Evolutionary conservation across 2,113 vertebrate genomes (phyloP), one percentile per base, ranked within the genome.

Genomic region (Percina caprodes): DNA sequence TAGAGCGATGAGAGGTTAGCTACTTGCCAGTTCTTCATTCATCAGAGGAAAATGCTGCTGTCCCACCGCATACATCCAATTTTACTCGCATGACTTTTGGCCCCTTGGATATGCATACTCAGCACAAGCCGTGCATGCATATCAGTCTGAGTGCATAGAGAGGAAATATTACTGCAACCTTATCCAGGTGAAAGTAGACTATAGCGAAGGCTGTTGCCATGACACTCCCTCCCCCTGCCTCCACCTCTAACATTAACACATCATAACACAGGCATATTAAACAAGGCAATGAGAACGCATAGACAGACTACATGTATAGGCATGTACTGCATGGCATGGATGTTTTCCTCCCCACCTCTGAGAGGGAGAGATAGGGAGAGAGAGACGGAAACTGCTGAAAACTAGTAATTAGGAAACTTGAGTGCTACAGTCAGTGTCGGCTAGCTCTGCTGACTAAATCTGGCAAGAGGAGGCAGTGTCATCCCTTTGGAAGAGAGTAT

Each of bases 341-440:
- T 74, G 56, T 42, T 83, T 83, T 51, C 42, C 2, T 71, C 72
- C 67, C 21, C 21, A 16, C 2, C 62, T 54, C 26, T 67, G 80
- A 86, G 74, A 81, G 3, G 35, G 39, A 77, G 4, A 45, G 42
- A 76, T 46, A 45, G 24, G 73, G 68, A 48, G n/a, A 39, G 49
- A 56, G 60, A 73, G 45, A 52, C 59, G 49, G 48, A 81, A 78
- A 86, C 26, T 55, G 85, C 78, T 65, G 80, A 86, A 85, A 91
- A 84, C 46, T 74, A 74, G 85, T 84, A 83, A 89, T 91, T 87
- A 91, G 90, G 88, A 80, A 87, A 89, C 70, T 79, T 83, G 83
- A 26, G 66, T 66, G 79, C 61, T 66, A 81, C 74, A 67, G 66
- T 68, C n/a, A 5, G 18, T 61, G 77, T 77, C 66, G 78, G 84